Evolutionary conservation across 2,113 vertebrate species (phyloP).

Genomic region (Cathartes aura): DNA sequence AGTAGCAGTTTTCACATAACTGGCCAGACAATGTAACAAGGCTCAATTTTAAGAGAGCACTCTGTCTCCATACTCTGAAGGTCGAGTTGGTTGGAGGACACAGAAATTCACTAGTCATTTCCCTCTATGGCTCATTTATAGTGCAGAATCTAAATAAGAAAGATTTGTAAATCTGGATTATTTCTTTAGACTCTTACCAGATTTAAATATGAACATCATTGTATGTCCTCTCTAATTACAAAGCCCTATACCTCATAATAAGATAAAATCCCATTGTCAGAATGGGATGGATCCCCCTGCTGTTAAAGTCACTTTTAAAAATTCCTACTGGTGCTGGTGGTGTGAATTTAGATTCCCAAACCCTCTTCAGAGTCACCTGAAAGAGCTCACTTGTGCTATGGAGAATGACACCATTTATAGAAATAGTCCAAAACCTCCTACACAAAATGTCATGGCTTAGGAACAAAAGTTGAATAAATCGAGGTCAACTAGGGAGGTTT

Average conservation of each 20-base stretch:
- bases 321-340: neutral
- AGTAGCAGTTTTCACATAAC: neutral
- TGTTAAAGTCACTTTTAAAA: neutral
- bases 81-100: fast-evolving
- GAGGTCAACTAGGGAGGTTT: neutral
- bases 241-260: neutral
- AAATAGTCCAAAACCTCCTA: neutral
- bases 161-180: neutral
- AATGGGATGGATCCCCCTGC: neutral
- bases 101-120: neutral
- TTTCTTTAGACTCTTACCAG: neutral
- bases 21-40: neutral
- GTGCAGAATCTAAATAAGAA: neutral
- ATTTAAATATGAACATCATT: neutral
- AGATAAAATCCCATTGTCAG: neutral
- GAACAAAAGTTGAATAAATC: neutral
- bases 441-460: neutral
- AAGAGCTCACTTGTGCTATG: neutral
- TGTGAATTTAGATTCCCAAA: neutral
- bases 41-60: neutral
- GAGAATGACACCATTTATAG: neutral
- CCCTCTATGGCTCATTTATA: neutral
- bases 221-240: neutral
- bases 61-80: neutral
- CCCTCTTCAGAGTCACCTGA: neutral